These are phyloP conservation scores for Corydoras sp. DNA, from an alignment of 2,113 vertebrate genomes.

Conservation along the genomic window DNA sequence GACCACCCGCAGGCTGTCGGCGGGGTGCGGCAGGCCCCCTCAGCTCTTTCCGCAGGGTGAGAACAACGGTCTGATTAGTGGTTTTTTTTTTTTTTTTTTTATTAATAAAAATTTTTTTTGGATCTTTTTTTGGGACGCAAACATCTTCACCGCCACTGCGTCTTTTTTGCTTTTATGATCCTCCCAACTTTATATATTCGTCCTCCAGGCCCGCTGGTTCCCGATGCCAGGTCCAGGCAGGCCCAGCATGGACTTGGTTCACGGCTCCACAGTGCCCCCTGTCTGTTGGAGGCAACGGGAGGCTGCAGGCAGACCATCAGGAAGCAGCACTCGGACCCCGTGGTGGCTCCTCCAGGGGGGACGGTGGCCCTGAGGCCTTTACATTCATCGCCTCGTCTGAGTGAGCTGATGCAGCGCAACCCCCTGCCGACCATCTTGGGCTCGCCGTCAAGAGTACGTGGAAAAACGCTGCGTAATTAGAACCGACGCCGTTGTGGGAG, in stretches of 20 bases:
- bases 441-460: slow-evolving; percentile 83
- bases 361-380: slow-evolving; percentile 71
- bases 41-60: slow-evolving; percentile 85
- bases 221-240: slow-evolving; percentile 42
- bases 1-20: slow-evolving; percentile 71
- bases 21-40: slow-evolving; percentile 78
- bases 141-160: no score
- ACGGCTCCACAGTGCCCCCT: slow-evolving; percentile 93
- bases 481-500: no score
- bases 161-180: neutral
- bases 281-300: slow-evolving; percentile 75
- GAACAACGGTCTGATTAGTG: neutral
- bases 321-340: slow-evolving; percentile 86
- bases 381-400: slow-evolving; percentile 84
- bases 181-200: neutral
- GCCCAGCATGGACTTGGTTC: slow-evolving; percentile 77
- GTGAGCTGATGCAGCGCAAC: slow-evolving; percentile 88
- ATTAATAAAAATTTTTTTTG: neutral
- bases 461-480: neutral
- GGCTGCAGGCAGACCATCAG: slow-evolving; percentile 81
- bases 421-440: slow-evolving; percentile 90
- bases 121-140: neutral
- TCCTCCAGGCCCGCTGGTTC: slow-evolving; percentile 43
- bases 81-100: neutral
- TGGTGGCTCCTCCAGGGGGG: slow-evolving; percentile 58